A percentile compares a stretch with the other conserved stretches of the same genome.
Conservation (phyloP, 2,888 invertebrate genomes). For the Ptilodon capucinus region DNA sequence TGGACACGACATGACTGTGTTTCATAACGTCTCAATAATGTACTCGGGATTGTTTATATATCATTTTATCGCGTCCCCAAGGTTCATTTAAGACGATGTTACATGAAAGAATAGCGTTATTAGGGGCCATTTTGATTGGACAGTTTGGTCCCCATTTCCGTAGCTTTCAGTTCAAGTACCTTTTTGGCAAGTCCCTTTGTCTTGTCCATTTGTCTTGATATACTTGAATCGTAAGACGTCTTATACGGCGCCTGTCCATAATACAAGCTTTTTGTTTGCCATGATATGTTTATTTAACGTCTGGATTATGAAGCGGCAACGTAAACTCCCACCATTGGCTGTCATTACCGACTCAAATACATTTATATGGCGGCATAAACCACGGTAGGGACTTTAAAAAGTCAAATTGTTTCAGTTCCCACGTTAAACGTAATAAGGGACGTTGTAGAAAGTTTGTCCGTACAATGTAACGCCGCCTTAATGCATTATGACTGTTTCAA, state of each 20-base stretch:
- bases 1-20: slow-evolving; percentile 41
- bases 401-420: slow-evolving; percentile 1
- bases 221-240: too few species aligned
- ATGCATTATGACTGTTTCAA: slow-evolving; percentile 20
- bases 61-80: slow-evolving; percentile 28
- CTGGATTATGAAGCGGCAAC: neutral
- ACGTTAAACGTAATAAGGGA: slow-evolving; percentile 1
- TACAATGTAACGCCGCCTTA: slow-evolving; percentile 18
- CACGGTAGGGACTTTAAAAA: neutral
- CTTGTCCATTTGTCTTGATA: too few species aligned
- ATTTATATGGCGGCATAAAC: neutral
- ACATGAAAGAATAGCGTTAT: neutral
- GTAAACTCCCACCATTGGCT: neutral
- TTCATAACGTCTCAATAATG: slow-evolving; percentile 55
- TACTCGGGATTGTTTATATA: slow-evolving; percentile 23
- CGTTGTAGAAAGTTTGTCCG: slow-evolving; percentile 24
- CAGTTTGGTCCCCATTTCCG: too few species aligned
- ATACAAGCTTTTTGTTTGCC: too few species aligned
- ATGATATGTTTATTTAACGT: too few species aligned
- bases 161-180: too few species aligned
- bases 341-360: neutral
- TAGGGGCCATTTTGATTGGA: neutral
- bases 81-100: slow-evolving; percentile 7
- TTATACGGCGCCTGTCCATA: too few species aligned
- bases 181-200: too few species aligned